A percentile compares a stretch with the other conserved stretches of the same genome.
Evolutionary conservation across 2,888 invertebrate genomes (phyloP).

Genomic region (Chirona hameri): DNA sequence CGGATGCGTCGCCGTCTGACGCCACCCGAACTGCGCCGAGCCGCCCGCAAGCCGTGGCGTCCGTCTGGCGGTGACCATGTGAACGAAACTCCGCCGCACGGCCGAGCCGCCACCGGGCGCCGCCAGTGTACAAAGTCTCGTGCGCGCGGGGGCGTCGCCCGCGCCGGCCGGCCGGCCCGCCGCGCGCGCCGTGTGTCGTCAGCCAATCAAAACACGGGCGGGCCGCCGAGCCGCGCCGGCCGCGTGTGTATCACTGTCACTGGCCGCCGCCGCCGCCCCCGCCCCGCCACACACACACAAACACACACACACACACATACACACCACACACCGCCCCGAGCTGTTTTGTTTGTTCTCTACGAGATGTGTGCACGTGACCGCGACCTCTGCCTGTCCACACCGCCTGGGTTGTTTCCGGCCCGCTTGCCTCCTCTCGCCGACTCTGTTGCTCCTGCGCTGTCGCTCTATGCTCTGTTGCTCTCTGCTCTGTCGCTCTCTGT

Average conservation of each 20-base stretch:
- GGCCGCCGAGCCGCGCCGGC: not conserved
- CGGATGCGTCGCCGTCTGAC: slow-evolving; percentile 77
- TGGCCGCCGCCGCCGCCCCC: not conserved
- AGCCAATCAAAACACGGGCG: slow-evolving; percentile 23
- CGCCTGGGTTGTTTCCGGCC: too few relatives aligned
- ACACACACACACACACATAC: not conserved
- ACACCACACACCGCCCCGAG: not conserved
- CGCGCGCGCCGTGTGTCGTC: not conserved
- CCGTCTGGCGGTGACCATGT: slow-evolving; percentile 31
- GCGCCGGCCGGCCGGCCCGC: not conserved
- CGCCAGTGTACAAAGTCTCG: slow-evolving; percentile 30
- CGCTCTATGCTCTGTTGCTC: not conserved
- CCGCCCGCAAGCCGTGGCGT: slow-evolving; percentile 77
- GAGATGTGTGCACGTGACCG: slow-evolving; percentile 13
- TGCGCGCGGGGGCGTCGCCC: not conserved
- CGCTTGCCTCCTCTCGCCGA: too few relatives aligned
- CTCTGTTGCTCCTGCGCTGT: not conserved
- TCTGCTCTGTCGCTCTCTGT: not conserved
- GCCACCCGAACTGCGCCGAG: slow-evolving; percentile 71
- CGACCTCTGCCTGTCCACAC: not conserved
- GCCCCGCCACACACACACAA: not conserved
- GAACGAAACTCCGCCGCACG: not conserved
- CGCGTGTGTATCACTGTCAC: not conserved
- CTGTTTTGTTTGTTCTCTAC: slow-evolving; percentile 22
- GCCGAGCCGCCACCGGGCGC: slow-evolving; percentile 30